phyloP scores from a whole-genome alignment of 2,113 vertebrate species.

The Anhinga anhinga region DNA sequence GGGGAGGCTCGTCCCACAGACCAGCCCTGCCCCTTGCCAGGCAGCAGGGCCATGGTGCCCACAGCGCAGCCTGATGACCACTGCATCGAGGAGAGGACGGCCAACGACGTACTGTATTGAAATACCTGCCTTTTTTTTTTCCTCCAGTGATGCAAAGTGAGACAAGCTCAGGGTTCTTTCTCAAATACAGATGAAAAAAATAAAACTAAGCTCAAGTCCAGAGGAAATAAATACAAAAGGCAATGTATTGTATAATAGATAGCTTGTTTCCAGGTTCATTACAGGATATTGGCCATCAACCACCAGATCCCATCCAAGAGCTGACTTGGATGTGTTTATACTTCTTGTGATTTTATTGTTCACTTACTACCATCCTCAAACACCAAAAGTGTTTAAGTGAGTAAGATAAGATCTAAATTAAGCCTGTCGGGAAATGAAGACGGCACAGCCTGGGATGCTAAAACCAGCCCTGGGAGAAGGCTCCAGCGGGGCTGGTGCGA shows the following conservation, averaged over 20 bases:
- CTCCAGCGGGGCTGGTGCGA: neutral
- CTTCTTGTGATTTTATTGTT: neutral
- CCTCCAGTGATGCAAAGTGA: neutral
- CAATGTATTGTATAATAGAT: neutral
- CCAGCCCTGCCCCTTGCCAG: accelerated
- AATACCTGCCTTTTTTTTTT: neutral
- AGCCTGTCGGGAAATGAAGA: neutral
- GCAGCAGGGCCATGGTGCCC: accelerated
- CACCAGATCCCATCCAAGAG: neutral
- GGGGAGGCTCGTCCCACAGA: accelerated
- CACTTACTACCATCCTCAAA: neutral
- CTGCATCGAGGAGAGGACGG: accelerated
- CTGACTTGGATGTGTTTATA: neutral
- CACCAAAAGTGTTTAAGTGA: neutral
- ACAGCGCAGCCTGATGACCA: accelerated
- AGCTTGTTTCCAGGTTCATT: neutral
- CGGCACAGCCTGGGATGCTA: neutral
- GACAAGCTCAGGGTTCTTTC: neutral
- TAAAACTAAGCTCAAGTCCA: neutral
- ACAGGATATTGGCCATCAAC: neutral
- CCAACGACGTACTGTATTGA: accelerated
- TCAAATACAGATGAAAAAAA: neutral
- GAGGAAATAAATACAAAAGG: neutral
- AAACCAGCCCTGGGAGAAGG: neutral
- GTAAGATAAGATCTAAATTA: slow-evolving; percentile 3